Evolutionary conservation across 2,797 vertebrate species (phyloP), one percentile per base, ranked within the genome.

Genomic region (Falco novaeseelandiae): DNA sequence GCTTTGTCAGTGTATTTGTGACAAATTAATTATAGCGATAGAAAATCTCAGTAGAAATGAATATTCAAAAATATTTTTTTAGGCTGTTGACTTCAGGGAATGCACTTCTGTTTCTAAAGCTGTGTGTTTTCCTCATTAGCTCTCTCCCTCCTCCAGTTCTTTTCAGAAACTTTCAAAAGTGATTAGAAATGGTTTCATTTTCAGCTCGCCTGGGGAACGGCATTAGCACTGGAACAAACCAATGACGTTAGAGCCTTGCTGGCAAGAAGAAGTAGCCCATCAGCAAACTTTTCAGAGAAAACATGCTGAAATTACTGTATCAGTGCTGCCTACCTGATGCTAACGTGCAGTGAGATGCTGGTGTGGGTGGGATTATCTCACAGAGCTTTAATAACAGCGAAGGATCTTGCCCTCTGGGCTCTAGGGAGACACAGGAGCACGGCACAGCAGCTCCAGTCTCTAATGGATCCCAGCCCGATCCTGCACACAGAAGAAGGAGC

Each of bases 1-100:
- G 91, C 96, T 97, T 95, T 87, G 92, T 96, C 97, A 96, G 96
- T 69, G 3, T 70, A 84, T 97, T 96, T 90, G 79, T 94, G 96
- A 96, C 97, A 97, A 97, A 95, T 97, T 96, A 97, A 97, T 97
- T 96, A 95, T 17, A 94, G 82, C 17, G 27, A 96, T 89, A 92
- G 85, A 83, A 91, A 95, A 83, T 80, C 77, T 32, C 82, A 4
- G 87, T 73, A 91, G 85, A 94, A 95, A 95, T 93, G 79, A 93
- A 87, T 90, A 86, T 83, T 93, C 14, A 95, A 87, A 91, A 94
- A 54, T 23, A 17, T 51, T 54, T 67, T 76, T 54, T 51, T 42
- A 89, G 69, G 54, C 71, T 94, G 79, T 90, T 95, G 89, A 84
- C 87, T 94, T 95, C 70, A 82, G 95, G 87, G 91, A 95, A 86